Conservation (phyloP, 1,140 invertebrate genomes). For the Hydropsyche tenuis region DNA sequence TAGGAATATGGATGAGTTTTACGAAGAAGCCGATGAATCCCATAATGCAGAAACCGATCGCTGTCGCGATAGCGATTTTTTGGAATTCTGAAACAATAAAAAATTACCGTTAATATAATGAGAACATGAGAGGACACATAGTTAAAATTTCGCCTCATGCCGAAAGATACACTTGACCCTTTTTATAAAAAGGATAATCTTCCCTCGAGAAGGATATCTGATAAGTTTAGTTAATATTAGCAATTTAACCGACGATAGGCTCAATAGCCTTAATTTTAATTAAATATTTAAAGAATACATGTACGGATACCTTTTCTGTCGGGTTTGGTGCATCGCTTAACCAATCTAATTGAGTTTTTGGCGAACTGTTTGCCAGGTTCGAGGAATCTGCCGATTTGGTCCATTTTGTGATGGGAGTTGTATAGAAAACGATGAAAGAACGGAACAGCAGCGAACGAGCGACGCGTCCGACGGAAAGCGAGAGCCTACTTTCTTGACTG, state of each 20-base stretch:
- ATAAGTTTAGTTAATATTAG: no score
- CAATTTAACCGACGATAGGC: no score
- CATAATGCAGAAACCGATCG: slow-evolving; percentile 99
- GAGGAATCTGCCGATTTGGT: slow-evolving; percentile 94
- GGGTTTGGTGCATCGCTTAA: slow-evolving; percentile 99
- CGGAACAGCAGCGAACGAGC: background rate
- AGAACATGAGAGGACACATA: no score
- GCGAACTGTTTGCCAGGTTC: slow-evolving; percentile 96
- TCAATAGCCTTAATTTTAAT: no score
- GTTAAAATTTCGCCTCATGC: no score
- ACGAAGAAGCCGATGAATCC: slow-evolving; percentile 99
- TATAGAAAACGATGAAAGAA: background rate
- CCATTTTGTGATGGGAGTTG: slow-evolving; percentile 71
- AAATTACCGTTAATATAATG: no score
- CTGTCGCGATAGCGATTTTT: slow-evolving; percentile 99
- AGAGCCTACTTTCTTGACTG: slow-evolving; percentile 1
- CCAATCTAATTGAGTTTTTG: slow-evolving; percentile 96
- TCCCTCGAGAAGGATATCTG: no score
- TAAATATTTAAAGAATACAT: no score
- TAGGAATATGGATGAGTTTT: slow-evolving; percentile 99
- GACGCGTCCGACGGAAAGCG: background rate
- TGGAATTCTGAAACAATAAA: slow-evolving; percentile 89
- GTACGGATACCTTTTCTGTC: slow-evolving; percentile 89
- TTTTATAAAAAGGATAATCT: no score
- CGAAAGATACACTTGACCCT: no score